Evolutionary conservation across 1,140 invertebrate genomes (phyloP).

Genomic region (Lamellibrachia luymesi): DNA sequence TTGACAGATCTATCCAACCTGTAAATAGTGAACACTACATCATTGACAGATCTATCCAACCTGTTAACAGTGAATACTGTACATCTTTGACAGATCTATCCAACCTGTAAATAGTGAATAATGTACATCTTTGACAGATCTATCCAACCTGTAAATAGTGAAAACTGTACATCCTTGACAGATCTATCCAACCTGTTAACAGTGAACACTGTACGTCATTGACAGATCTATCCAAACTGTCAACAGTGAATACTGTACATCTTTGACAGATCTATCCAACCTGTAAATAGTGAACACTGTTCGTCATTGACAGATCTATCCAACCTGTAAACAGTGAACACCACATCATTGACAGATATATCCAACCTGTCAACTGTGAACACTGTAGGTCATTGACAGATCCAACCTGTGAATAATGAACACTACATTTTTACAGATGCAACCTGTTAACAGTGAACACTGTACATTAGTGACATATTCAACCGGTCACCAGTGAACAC

Average conservation of each 20-base stretch:
- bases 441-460: not conserved
- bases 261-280: no score
- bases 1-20: not conserved
- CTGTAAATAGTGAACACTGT: no score
- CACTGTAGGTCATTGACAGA: not conserved
- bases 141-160: not conserved
- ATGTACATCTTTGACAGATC: not conserved
- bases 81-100: no score
- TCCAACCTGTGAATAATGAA: no score
- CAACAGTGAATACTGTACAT: no score
- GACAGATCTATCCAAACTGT: no score
- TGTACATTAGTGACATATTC: not conserved
- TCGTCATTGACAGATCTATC: not conserved
- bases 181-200: not conserved
- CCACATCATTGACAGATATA: not conserved
- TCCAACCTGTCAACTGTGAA: not conserved
- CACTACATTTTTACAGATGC: not conserved
- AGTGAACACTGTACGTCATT: not conserved
- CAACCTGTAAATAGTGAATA: no score
- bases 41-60: not conserved
- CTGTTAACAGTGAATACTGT: not conserved
- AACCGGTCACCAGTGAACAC: not conserved
- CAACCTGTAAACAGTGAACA: not conserved
- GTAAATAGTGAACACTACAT: not conserved
- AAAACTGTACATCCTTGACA: not conserved